Evolutionary conservation across 1,140 invertebrate species (phyloP).

Genomic region (Neodiprion virginianus): DNA sequence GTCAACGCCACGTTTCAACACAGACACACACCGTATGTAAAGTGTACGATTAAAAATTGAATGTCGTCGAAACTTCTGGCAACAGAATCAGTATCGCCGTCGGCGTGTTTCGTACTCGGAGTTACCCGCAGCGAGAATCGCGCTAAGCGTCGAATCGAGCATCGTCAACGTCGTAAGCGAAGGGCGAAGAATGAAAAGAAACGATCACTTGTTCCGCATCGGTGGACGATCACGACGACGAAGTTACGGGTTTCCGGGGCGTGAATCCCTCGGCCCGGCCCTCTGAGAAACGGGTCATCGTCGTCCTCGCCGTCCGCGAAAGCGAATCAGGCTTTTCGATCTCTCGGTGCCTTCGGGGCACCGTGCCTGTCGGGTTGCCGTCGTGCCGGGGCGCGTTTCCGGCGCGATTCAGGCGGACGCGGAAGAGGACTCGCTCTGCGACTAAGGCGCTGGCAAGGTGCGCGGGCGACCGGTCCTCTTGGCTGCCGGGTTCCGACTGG

Average conservation of each 20-base stretch:
- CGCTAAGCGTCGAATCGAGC: too few species aligned
- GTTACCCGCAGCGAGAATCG: too few species aligned
- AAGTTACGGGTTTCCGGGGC: background rate
- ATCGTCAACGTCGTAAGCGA: background rate
- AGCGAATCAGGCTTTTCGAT: background rate
- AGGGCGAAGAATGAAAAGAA: background rate
- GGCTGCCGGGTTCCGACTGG: slow-evolving; percentile 6
- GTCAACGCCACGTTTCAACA: too few species aligned
- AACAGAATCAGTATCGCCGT: too few species aligned
- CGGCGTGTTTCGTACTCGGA: too few species aligned
- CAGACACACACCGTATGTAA: too few species aligned
- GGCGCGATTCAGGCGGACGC: background rate
- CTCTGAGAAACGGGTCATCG: background rate
- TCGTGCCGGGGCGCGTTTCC: too few species aligned
- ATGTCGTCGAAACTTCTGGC: too few species aligned
- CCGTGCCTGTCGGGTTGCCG: too few species aligned
- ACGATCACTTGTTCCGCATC: background rate
- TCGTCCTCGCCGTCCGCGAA: background rate
- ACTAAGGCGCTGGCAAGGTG: background rate
- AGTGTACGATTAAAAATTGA: too few species aligned
- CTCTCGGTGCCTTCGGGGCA: too few species aligned
- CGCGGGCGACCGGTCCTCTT: slow-evolving; percentile 6
- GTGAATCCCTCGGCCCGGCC: background rate
- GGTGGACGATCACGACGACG: background rate
- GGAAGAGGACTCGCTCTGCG: background rate